Percentiles rank a stretch among this genome's conserved stretches.
Evolutionary conservation across 2,888 invertebrate species (phyloP).

Genomic region (Lathronympha strigana): DNA sequence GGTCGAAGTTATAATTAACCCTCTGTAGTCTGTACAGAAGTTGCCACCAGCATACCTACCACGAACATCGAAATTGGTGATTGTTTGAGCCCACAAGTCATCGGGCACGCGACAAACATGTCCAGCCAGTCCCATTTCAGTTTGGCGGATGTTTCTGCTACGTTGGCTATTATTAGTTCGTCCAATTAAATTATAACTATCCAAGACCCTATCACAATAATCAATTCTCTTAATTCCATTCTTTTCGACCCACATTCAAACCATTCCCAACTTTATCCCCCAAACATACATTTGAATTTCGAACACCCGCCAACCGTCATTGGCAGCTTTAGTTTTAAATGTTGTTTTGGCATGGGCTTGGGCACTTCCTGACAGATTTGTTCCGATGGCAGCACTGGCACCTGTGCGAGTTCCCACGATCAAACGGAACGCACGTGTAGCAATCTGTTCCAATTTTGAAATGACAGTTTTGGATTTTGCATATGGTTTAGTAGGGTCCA

Average conservation of each 20-base stretch:
- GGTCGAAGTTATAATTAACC: no score
- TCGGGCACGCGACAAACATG: no score
- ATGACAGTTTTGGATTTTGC: conserved; percentile 10
- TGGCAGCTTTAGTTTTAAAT: conserved; percentile 17
- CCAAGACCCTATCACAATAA: not conserved
- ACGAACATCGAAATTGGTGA: no score
- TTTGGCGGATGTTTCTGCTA: no score
- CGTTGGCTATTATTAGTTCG: no score
- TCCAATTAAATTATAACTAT: not conserved
- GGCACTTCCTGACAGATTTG: conserved; percentile 40
- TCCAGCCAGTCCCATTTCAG: no score
- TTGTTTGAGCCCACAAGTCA: no score
- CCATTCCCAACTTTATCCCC: not conserved
- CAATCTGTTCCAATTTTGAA: conserved; percentile 34
- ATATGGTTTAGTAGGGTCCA: no score
- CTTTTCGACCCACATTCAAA: conserved; percentile 1
- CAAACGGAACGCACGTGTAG: conserved; percentile 36
- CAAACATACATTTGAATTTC: not conserved
- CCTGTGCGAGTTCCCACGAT: conserved; percentile 37
- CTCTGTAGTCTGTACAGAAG: no score
- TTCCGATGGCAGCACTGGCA: conserved; percentile 29
- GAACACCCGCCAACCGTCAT: not conserved
- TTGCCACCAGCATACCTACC: no score
- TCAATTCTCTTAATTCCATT: not conserved
- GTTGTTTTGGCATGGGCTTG: conserved; percentile 32